These are phyloP conservation scores for Rhinoptilus africanus DNA, from an alignment of 2,113 vertebrate species.

Conservation along the genomic window DNA sequence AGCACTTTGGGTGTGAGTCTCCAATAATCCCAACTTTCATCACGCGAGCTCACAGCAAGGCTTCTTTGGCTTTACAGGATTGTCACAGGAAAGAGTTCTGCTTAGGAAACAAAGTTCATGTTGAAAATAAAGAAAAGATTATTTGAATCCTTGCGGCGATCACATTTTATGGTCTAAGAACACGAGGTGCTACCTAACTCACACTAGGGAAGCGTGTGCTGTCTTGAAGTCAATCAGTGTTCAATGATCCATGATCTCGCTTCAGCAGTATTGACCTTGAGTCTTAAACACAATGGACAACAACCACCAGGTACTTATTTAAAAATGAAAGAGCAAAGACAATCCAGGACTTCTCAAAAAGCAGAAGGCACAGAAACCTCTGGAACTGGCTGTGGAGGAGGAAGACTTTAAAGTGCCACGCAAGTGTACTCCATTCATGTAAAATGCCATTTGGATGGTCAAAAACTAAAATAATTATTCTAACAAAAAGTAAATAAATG, in stretches of 20 bases:
- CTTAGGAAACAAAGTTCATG: background rate
- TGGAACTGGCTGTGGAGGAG: background rate
- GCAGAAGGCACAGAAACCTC: background rate
- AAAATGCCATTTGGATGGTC: background rate
- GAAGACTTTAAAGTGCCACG: background rate
- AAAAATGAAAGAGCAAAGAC: background rate
- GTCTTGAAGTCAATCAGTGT: background rate
- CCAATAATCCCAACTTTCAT: background rate
- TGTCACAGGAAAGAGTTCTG: background rate
- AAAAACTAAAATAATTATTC: background rate
- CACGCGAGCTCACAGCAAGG: fast-evolving
- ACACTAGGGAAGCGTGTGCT: fast-evolving
- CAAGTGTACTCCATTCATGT: background rate
- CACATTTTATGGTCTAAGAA: background rate
- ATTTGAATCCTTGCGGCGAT: background rate
- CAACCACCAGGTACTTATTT: background rate
- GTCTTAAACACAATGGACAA: background rate
- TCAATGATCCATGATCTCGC: background rate
- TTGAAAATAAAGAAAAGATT: background rate
- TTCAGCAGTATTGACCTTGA: background rate
- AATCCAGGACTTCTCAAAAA: background rate
- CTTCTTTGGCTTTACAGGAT: background rate
- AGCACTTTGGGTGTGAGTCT: background rate
- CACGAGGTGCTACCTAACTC: background rate
- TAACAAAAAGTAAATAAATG: background rate